Percentiles rank a stretch among this genome's conserved stretches.
phyloP scores from a whole-genome alignment of 2,113 vertebrate species.

The Lota lota region DNA sequence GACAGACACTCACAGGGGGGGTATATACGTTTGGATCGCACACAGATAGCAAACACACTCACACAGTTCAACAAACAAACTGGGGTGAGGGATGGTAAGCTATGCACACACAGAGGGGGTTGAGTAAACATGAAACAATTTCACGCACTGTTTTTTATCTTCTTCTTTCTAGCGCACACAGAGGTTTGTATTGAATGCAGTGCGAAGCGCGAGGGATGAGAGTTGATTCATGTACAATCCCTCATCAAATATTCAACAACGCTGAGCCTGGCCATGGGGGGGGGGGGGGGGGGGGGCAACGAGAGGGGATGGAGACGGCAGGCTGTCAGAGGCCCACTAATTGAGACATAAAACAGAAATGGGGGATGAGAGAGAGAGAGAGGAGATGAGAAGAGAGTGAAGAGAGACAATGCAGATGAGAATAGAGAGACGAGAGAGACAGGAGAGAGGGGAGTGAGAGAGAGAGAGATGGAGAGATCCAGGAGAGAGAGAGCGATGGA shows the following conservation, averaged over 20 bases:
- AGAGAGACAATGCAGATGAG: neutral
- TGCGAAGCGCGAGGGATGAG: conserved; percentile 26
- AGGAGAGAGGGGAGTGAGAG: conserved; percentile 32
- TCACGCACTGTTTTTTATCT: too few species aligned
- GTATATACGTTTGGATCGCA: too few species aligned
- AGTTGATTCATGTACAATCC: conserved; percentile 61
- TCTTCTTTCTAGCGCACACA: too few species aligned
- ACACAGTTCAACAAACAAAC: too few species aligned
- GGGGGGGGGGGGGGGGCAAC: conserved; percentile 49
- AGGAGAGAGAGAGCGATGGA: conserved; percentile 1
- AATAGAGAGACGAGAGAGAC: conserved; percentile 51
- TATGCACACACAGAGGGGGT: neutral
- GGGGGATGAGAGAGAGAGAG: conserved; percentile 27
- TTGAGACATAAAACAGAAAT: conserved; percentile 56
- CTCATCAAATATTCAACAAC: conserved; percentile 68
- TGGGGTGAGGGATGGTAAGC: too few species aligned
- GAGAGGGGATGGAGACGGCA: conserved; percentile 25
- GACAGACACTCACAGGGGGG: too few species aligned
- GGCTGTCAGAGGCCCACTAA: conserved; percentile 50
- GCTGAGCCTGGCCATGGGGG: conserved; percentile 37
- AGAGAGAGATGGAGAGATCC: neutral
- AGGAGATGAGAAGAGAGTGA: neutral
- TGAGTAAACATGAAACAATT: too few species aligned
- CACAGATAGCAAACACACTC: too few species aligned
- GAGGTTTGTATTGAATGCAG: too few species aligned